Conservation (phyloP, 2,888 invertebrate species). For the Dryobotodes eremita region DNA sequence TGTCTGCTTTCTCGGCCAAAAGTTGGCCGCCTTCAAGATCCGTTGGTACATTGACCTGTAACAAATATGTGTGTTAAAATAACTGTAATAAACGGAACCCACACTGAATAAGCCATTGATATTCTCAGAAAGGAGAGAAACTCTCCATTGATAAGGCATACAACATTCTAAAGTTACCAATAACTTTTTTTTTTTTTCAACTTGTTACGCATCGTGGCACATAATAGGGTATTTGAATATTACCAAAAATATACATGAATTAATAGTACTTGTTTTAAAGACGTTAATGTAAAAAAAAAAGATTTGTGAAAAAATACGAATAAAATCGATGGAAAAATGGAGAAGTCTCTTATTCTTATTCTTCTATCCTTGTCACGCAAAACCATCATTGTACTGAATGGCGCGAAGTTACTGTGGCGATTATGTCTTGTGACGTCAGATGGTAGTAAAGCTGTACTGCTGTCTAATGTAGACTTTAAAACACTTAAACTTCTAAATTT, state of each 20-base stretch:
- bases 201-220: neutral
- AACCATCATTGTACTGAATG: neutral
- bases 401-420: neutral
- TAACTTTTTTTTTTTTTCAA: neutral
- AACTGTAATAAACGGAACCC: neutral
- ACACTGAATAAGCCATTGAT: slow-evolving; percentile 27
- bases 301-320: neutral
- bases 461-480: neutral
- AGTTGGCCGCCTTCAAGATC: slow-evolving; percentile 99
- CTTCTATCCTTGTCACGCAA: neutral
- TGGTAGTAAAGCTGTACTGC: no score
- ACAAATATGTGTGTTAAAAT: slow-evolving; percentile 47
- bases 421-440: neutral
- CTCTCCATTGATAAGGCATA: neutral
- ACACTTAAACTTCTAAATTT: neutral
- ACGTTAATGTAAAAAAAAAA: neutral
- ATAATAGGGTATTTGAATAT: neutral
- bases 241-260: neutral
- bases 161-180: no score
- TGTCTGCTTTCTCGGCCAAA: slow-evolving; percentile 98
- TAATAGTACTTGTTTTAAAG: neutral
- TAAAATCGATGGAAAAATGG: neutral
- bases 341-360: neutral
- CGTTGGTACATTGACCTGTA: slow-evolving; percentile 97
- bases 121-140: neutral